A percentile compares a stretch with the other conserved stretches of the same genome.
Evolutionary conservation across 2,113 vertebrate genomes (phyloP).

Genomic region (Clupea harengus): DNA sequence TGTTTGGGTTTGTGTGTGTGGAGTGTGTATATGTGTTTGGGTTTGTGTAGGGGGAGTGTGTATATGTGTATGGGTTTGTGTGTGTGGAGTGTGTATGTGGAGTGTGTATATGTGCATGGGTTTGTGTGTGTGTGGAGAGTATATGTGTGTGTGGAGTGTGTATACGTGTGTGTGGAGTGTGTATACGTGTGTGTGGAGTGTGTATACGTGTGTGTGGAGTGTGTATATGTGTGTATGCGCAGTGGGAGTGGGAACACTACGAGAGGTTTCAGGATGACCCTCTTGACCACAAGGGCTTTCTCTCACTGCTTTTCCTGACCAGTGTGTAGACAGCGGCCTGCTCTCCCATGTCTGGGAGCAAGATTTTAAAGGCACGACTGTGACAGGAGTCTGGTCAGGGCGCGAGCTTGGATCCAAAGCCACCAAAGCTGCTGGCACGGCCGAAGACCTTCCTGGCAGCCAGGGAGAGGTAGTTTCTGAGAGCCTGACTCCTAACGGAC

Average conservation of each 20-base stretch:
- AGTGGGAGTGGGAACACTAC: slow-evolving; percentile 9
- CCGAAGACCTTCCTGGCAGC: neutral
- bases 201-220: neutral
- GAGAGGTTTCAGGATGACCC: slow-evolving; percentile 9
- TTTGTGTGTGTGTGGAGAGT: neutral
- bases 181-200: neutral
- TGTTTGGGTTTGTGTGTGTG: neutral
- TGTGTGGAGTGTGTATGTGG: too few species aligned
- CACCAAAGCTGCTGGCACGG: slow-evolving; percentile 3
- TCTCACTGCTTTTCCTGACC: neutral
- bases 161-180: neutral
- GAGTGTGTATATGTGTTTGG: neutral
- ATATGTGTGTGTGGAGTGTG: neutral
- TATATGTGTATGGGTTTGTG: neutral
- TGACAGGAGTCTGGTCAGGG: neutral
- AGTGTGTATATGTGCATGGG: neutral
- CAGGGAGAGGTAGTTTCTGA: neutral
- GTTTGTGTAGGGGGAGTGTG: neutral
- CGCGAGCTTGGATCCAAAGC: neutral
- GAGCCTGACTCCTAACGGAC: neutral
- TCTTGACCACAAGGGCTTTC: neutral
- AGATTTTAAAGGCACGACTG: neutral
- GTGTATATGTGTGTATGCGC: neutral
- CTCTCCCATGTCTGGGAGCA: slow-evolving; percentile 15
- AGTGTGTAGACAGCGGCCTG: neutral